These are phyloP conservation scores for Myotis planiceps DNA, from an alignment of 2,797 vertebrate genomes.

Conservation along the genomic window DNA sequence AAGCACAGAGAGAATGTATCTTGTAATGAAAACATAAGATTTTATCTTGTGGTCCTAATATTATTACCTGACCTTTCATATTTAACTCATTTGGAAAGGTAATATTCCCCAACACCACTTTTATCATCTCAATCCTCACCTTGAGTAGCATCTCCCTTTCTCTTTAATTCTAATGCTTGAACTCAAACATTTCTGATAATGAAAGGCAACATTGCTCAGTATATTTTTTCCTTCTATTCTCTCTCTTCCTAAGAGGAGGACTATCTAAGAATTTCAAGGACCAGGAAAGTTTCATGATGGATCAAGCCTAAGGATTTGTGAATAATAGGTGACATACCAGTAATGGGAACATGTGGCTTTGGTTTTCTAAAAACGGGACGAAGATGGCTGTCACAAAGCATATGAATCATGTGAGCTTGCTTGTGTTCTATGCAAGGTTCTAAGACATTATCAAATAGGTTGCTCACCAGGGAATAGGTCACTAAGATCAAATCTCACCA, in stretches of 20 bases:
- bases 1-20: background rate
- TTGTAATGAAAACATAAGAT: constrained; percentile 30
- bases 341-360: constrained; percentile 32
- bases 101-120: background rate
- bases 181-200: background rate
- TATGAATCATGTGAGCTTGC: background rate
- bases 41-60: constrained; percentile 28
- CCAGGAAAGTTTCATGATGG: background rate
- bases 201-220: background rate
- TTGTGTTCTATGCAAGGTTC: background rate
- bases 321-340: background rate
- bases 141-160: background rate
- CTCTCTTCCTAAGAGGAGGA: background rate
- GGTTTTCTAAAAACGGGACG: constrained; percentile 32
- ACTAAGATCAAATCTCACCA: constrained; percentile 9
- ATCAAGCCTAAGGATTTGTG: background rate
- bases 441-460: constrained; percentile 7
- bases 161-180: constrained; percentile 33
- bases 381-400: constrained; percentile 24
- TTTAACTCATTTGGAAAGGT: background rate
- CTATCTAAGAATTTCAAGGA: constrained; percentile 12
- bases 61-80: background rate
- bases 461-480: constrained; percentile 15
- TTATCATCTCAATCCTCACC: background rate
- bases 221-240: background rate